These are phyloP conservation scores for Loxodonta africana DNA, from an alignment of 2,113 vertebrate species.

Conservation along the genomic window DNA sequence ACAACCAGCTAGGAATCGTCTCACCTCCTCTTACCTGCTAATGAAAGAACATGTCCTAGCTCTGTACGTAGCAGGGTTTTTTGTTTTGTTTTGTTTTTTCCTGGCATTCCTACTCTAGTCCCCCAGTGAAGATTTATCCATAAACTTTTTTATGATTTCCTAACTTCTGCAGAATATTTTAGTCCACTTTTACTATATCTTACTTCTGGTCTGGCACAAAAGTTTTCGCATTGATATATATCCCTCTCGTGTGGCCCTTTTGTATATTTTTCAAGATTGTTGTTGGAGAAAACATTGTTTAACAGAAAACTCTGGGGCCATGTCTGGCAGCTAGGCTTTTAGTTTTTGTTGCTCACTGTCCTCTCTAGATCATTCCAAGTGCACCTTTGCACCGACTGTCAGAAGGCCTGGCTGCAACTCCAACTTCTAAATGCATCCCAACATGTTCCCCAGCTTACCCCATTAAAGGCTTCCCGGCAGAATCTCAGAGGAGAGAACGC, in stretches of 20 bases:
- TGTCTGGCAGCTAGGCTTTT: constrained; percentile 1
- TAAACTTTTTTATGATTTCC: constrained; percentile 80
- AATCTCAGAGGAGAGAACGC: constrained; percentile 65
- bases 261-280: constrained; percentile 67
- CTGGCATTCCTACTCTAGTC: constrained; percentile 66
- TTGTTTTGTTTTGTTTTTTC: not conserved
- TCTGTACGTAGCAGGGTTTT: not conserved
- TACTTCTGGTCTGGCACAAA: constrained; percentile 60
- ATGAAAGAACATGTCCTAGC: not conserved
- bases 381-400: not conserved
- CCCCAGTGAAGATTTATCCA: constrained; percentile 65
- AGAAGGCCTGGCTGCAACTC: not conserved
- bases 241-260: constrained; percentile 69
- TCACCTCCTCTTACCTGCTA: not conserved
- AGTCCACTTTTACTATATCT: constrained; percentile 67
- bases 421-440: constrained; percentile 61
- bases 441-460: constrained; percentile 38
- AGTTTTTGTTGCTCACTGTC: constrained; percentile 55
- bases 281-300: constrained; percentile 62
- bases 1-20: constrained; percentile 10
- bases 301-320: constrained; percentile 42
- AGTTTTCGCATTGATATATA: constrained; percentile 71
- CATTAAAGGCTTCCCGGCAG: constrained; percentile 56
- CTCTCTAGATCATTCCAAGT: constrained; percentile 17
- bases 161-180: constrained; percentile 61